Base-by-base conservation (phyloP, 2,888 invertebrate species). In the Troglohyphantes excavatus region DNA sequence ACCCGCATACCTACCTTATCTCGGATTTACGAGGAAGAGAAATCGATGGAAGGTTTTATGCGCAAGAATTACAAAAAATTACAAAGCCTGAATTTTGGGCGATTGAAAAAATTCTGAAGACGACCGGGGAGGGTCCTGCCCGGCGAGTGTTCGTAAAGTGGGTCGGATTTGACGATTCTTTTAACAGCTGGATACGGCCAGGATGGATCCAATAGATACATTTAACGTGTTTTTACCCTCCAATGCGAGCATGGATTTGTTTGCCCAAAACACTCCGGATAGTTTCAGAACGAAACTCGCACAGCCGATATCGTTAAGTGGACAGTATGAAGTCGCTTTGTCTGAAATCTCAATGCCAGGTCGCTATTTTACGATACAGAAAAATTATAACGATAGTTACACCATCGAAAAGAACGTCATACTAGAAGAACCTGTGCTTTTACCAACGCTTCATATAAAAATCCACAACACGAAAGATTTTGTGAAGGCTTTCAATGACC, bases 11-110 rank as follows among this genome's bases (percentile, higher is more conserved):
- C 3, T 75, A 59, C 27, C n/a, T 59, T 19, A 21, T 75, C 27
- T 59, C 27, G 27, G 75, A 61, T 59, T n/a, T 61, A 9, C 13
- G 21, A 13, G 59, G 59, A 1, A 29, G 53, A 75, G 75, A 75
- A 59, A 61, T 75, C 9, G 75, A n/a, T 2, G 75, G 75, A 19
- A 27, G 75, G 33, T 76, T 76, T 61, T 76, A 76, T 33, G 33
- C 29, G 21, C 53, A 76, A 76, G 61, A 76, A 33, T 61, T 76
- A 33, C 78, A 79, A 67, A 79, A 79, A 79, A 65, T 79, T 9
- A 7, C 1, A 2, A 67, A 79, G 21, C 26, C 65, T 6, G 26
- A 43, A n/a, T 43, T 65, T 26, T 79, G 43, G 65, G 65, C 43
- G 7, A 79, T 79, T 19, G 67, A 79, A 43, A 79, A 79, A 27